These are phyloP conservation scores for human (Homo sapiens) DNA, from an alignment of 2,113 vertebrate species.

Conservation along the genomic window GRCh38 chr13:91875501-91876000, in stretches of 20 bases:
- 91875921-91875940: too few relatives aligned
- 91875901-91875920: too few relatives aligned
- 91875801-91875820: neutral
- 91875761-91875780: neutral
- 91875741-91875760: neutral
- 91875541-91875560: constrained; percentile 64
- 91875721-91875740: neutral
- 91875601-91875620: neutral
- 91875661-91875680: neutral
- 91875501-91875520: constrained; percentile 65
- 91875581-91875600: neutral
- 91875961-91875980: too few relatives aligned
- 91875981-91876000: too few relatives aligned
- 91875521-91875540: constrained; percentile 52
- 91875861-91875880: neutral
- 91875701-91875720: neutral
- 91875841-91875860: neutral
- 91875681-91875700: neutral
- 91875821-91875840: neutral
- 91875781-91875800: neutral
- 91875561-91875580: constrained; percentile 58
- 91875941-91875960: too few relatives aligned
- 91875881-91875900: too few relatives aligned
- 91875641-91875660: constrained; percentile 5
- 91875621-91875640: constrained; percentile 61